Evolutionary conservation across 2,113 vertebrate species (phyloP).

Genomic region (Petroica traversi): DNA sequence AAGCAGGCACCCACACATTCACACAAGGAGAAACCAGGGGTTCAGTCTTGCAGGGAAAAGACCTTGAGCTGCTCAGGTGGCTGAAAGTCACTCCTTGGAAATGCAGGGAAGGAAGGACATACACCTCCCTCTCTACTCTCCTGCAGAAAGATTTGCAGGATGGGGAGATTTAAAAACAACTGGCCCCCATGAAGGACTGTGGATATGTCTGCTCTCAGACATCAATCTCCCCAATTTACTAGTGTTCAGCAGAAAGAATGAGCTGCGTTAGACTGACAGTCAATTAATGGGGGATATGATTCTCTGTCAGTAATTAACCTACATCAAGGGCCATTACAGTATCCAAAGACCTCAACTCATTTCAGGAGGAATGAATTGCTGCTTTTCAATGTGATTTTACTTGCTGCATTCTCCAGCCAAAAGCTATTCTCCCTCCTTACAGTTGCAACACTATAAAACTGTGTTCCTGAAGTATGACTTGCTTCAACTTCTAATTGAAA

Average conservation of each 20-base stretch:
- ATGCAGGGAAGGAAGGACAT: neutral
- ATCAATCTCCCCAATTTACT: neutral
- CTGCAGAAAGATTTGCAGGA: neutral
- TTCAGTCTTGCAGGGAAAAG: neutral
- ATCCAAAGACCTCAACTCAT: neutral
- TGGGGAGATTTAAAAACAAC: neutral
- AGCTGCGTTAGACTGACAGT: neutral
- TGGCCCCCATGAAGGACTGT: neutral
- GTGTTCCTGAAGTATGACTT: neutral
- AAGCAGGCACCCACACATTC: neutral
- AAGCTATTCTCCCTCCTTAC: neutral
- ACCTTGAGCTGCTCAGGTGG: neutral
- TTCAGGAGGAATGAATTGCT: neutral
- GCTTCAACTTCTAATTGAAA: neutral
- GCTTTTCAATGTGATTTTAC: neutral
- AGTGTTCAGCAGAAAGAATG: neutral
- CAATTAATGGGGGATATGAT: neutral
- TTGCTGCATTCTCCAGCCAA: neutral
- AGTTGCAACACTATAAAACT: neutral
- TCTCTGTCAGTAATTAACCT: neutral
- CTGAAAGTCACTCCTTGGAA: neutral
- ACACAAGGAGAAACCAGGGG: neutral
- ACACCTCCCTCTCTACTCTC: neutral
- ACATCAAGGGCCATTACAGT: rapidly evolving
- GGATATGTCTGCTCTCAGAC: neutral